phyloP scores from a whole-genome alignment of 2,888 invertebrate genomes.

The Cerceris ruficornis region DNA sequence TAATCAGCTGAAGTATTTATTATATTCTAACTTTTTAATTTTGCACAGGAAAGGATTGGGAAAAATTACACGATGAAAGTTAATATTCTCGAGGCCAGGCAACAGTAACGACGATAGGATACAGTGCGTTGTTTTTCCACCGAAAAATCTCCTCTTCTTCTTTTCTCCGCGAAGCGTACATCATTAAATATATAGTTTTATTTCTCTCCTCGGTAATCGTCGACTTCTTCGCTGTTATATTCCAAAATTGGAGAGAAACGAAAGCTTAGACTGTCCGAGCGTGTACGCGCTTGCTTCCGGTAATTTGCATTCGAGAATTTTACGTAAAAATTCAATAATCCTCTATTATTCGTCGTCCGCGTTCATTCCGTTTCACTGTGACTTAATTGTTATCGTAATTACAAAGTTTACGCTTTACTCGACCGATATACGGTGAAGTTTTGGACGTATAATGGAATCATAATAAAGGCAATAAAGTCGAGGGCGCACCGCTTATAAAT shows the following conservation, averaged over 20 bases:
- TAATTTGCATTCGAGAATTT: neutral
- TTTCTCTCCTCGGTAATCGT: constrained; percentile 2
- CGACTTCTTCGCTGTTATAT: neutral
- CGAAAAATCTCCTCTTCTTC: neutral
- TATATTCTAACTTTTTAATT: neutral
- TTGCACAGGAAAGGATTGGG: too few relatives aligned
- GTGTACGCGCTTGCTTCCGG: neutral
- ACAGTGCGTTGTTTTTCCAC: constrained; percentile 3
- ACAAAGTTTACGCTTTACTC: neutral
- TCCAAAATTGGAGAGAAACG: neutral
- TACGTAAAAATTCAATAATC: neutral
- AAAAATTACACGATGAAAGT: constrained; percentile 1
- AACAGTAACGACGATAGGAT: neutral
- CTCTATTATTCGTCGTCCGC: neutral
- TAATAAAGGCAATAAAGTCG: constrained; percentile 2
- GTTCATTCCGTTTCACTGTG: neutral
- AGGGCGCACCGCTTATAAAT: constrained; percentile 14
- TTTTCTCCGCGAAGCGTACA: neutral
- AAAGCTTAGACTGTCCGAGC: neutral
- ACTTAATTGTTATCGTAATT: neutral
- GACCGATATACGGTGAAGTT: constrained; percentile 3
- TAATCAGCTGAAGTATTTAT: too few relatives aligned
- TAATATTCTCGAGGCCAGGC: neutral
- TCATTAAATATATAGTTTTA: constrained; percentile 2
- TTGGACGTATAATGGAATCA: neutral